A percentile compares a stretch with the other conserved stretches of the same genome.
These are phyloP conservation scores for Brachystomella parvula DNA, from an alignment of 1,140 invertebrate genomes.

Conservation along the genomic window DNA sequence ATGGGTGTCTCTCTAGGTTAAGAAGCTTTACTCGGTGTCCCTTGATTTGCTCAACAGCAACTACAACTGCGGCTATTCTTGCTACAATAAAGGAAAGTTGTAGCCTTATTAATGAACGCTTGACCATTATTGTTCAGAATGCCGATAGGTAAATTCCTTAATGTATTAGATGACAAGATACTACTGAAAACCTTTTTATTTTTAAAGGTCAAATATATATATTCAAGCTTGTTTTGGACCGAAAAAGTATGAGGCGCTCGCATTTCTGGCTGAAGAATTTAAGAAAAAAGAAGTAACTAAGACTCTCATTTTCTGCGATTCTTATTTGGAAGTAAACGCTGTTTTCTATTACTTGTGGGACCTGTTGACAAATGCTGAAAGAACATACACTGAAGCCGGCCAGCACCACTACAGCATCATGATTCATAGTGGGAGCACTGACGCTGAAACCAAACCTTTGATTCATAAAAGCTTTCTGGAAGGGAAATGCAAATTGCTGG, in stretches of 20 bases:
- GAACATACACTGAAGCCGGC: background rate
- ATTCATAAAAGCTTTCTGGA: too few species aligned
- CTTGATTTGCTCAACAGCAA: background rate
- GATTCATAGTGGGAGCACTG: too few species aligned
- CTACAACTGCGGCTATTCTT: background rate
- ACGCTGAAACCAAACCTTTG: too few species aligned
- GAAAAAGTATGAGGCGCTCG: background rate
- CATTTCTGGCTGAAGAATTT: background rate
- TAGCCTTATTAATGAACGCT: background rate
- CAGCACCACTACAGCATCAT: too few species aligned
- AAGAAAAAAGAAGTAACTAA: background rate
- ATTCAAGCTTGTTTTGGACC: background rate
- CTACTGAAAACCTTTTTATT: too few species aligned
- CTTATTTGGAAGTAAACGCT: background rate
- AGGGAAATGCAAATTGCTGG: too few species aligned
- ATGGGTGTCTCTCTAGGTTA: background rate
- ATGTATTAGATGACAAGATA: too few species aligned
- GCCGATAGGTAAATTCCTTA: too few species aligned
- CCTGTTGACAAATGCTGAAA: background rate
- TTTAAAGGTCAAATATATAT: background rate
- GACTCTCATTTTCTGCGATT: background rate
- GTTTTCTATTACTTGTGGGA: background rate
- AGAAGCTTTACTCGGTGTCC: background rate
- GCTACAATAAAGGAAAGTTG: background rate
- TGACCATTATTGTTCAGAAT: too few species aligned